These are phyloP conservation scores for Aphelocoma californica DNA, from an alignment of 2,797 vertebrate species.

Conservation along the genomic window DNA sequence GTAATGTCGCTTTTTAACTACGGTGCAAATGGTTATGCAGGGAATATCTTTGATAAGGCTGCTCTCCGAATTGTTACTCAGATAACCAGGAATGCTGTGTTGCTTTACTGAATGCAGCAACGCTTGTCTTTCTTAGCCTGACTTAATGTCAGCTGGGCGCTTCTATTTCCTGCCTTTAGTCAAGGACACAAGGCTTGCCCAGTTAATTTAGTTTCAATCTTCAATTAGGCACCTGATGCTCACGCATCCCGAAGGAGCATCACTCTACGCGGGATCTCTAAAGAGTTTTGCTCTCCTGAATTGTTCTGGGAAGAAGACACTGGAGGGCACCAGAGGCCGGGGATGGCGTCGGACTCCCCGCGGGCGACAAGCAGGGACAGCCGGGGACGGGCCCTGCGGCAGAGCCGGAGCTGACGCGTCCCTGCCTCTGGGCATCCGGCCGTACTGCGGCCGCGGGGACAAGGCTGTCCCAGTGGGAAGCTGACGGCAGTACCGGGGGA, in stretches of 20 bases:
- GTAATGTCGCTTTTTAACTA: neutral
- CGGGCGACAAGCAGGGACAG: neutral
- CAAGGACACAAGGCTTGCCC: neutral
- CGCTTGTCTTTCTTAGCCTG: neutral
- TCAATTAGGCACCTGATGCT: neutral
- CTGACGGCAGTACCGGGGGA: rapidly evolving
- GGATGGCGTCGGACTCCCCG: neutral
- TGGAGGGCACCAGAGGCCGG: conserved; percentile 41
- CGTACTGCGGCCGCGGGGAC: neutral
- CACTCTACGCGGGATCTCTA: rapidly evolving
- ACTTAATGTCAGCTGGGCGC: neutral
- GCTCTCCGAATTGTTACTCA: neutral
- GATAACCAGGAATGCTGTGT: rapidly evolving
- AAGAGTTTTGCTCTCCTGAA: neutral
- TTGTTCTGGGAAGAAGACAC: neutral
- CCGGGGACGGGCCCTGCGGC: no score
- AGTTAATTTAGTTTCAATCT: neutral
- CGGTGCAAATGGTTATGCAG: neutral
- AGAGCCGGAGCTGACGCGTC: rapidly evolving
- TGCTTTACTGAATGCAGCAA: neutral
- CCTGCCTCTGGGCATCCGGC: neutral
- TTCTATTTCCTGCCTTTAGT: neutral
- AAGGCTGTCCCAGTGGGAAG: rapidly evolving
- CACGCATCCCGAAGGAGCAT: rapidly evolving
- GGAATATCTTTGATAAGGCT: neutral